These are phyloP conservation scores for Prosapia bicincta DNA, from an alignment of 2,888 invertebrate genomes.

Conservation along the genomic window DNA sequence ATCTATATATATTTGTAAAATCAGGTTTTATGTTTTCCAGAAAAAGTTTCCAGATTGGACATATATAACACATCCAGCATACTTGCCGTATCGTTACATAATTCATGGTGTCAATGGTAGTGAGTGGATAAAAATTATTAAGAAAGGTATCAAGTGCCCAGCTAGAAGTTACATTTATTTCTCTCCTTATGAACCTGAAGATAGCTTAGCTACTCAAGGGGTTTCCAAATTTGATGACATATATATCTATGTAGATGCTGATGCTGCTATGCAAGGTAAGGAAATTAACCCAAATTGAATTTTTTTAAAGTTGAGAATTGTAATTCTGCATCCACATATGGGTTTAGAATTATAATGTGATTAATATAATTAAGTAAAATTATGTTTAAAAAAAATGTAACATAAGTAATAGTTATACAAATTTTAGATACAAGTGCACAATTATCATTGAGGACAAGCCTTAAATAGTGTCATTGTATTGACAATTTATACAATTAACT, in stretches of 20 bases:
- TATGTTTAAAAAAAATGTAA: too few relatives aligned
- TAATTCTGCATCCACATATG: too few relatives aligned
- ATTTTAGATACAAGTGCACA: too few relatives aligned
- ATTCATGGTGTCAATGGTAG: slow-evolving; percentile 19
- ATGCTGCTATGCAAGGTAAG: slow-evolving; percentile 17
- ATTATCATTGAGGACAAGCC: too few relatives aligned
- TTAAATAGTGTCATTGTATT: too few relatives aligned
- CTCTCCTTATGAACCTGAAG: slow-evolving; percentile 14
- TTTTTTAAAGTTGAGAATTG: too few relatives aligned
- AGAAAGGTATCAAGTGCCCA: slow-evolving; percentile 11
- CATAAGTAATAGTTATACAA: too few relatives aligned
- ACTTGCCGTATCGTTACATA: slow-evolving; percentile 9
- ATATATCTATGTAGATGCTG: slow-evolving; percentile 7
- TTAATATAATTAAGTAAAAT: too few relatives aligned
- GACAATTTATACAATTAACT: too few relatives aligned
- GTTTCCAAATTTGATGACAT: slow-evolving; percentile 17
- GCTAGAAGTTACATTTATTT: slow-evolving; percentile 7
- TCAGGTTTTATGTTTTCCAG: neutral
- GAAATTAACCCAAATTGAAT: too few relatives aligned
- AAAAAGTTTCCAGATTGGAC: slow-evolving; percentile 15
- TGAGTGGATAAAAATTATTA: slow-evolving; percentile 10
- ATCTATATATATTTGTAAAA: too few relatives aligned
- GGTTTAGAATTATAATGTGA: too few relatives aligned
- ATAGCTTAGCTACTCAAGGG: slow-evolving; percentile 11
- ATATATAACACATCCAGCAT: slow-evolving; percentile 6